Base-by-base conservation (phyloP, 2,888 invertebrate species). In the Drosophila flavopinicola region DNA sequence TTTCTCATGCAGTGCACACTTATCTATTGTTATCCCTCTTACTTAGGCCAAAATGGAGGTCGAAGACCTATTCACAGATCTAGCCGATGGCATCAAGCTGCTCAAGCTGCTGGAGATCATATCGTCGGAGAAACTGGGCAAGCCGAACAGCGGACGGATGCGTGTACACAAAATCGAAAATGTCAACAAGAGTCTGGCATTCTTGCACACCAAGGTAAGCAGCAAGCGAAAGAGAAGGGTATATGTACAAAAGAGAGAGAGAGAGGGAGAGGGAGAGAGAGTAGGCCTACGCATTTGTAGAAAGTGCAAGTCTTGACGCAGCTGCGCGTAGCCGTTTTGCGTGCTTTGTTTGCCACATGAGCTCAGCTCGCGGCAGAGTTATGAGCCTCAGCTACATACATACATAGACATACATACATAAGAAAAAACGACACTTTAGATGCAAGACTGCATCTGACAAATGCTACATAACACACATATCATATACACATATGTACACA, bases 81-180 rank as follows among this genome's bases (percentile, higher is more conserved):
- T 99, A 88, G 97, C 96, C 47, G 99, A 99, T 92, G 99, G 99
- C 54, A 95, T 96, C 90, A 96, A 98, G 87, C 92, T 98, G 77
- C 93, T 98, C 88, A 97, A 97, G 92, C 94, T 99, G 75, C 93
- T 99, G 91, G 99, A 99, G 93, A 98, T 99, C 90, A 99, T 99
- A 92, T 98, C 98, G 74, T 99, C 99, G 32, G 99, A 99, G 92
- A 97, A 98, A 87, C 93, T 99, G 85, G 99, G 98, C 71, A 95
- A 98, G 86, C 99, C 99, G 88, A 99, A 99, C 93, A 96, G 95
- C 90, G 98, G 98, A 38, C 94, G 96, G 70, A 97, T 99, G 96
- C 93, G 99, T 78, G 99, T 99, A 45, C 99, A 99, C 93, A 99
- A 99, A 93, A 97, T 99, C 59, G 99, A 99, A 92, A 99, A 99